Percentiles rank a stretch among this genome's conserved stretches.
Evolutionary conservation across 2,888 invertebrate genomes (phyloP).

Genomic region (Agonopterix arenella): DNA sequence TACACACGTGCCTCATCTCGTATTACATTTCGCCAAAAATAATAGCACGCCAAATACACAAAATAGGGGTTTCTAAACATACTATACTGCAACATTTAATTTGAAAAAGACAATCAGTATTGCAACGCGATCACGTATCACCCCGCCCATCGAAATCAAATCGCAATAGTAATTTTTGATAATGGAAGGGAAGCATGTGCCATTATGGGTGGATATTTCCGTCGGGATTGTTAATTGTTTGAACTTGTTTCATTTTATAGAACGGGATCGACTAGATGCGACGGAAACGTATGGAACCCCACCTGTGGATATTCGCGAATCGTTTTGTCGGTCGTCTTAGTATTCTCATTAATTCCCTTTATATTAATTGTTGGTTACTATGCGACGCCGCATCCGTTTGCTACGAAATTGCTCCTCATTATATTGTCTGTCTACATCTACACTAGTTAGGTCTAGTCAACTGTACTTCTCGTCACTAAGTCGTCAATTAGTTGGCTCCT

Average conservation of each 20-base stretch:
- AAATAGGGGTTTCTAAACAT: conserved; percentile 45
- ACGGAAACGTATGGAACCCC: conserved; percentile 39
- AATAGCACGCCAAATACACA: conserved; percentile 45
- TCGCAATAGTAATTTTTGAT: conserved; percentile 70
- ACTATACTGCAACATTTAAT: conserved; percentile 52
- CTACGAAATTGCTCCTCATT: conserved; percentile 51
- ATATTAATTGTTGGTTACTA: conserved; percentile 58
- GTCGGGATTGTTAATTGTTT: conserved; percentile 52
- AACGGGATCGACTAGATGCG: conserved; percentile 50
- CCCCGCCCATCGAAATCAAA: conserved; percentile 55
- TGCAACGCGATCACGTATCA: conserved; percentile 52
- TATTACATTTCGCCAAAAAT: conserved; percentile 56
- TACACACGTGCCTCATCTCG: conserved; percentile 63
- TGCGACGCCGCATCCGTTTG: conserved; percentile 53
- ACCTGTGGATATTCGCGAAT: conserved; percentile 54
- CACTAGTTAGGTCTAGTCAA: conserved; percentile 16
- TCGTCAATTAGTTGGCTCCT: conserved; percentile 10
- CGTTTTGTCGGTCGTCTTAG: conserved; percentile 38
- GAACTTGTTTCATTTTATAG: conserved; percentile 39
- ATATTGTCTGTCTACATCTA: conserved; percentile 32
- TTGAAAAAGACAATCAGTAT: conserved; percentile 60
- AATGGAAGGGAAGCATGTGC: conserved; percentile 55
- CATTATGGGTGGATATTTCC: conserved; percentile 68
- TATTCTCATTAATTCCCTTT: conserved; percentile 38
- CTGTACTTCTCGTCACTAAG: conserved; percentile 13